Evolutionary conservation across 1,140 invertebrate species (phyloP), one percentile per base, ranked within the genome.

Genomic region (Zaprionus nigranus): DNA sequence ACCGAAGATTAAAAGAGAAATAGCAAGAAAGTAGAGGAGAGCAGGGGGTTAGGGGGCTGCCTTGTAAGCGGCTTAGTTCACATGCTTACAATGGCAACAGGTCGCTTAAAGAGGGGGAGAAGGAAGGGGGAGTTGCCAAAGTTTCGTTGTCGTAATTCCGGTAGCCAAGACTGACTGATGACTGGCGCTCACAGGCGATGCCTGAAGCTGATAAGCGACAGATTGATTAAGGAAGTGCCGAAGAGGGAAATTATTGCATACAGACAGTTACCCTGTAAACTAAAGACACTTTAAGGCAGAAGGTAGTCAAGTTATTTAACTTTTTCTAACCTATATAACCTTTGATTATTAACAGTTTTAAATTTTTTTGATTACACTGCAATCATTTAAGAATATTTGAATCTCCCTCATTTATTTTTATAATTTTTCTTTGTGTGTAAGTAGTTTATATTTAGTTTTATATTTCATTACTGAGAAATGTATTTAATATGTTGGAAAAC

Each of bases 61-160:
- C 82, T 87, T 82, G 73, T 86, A 88, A 88, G 78, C 80, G 74
- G 84, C 73, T 87, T 83, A 84, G n/a, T 76, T 53, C 71, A 79
- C 22, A 67, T 76, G 63, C 54, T 65, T 13, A 46, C 60, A 68
- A 57, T 43, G 58, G 46, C 57, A 28, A 67, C 56, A 34, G 12
- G 56, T 67, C 24, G 30, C 20, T 9, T 26, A 53, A 63, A 20
- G 46, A 2, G 28, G 28, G 7, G 9, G 9, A 11, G 30, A n/a
- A n/a, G 30, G 28, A 9, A 11, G 3, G 0, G 9, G 30, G n/a
- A n/a, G n/a, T 70, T 75, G 73, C 59, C 59, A 75, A 75, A 64
- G 43, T 59, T 30, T 30, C 56, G 30, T 34, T 34, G 68, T 76
- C 58, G 61, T 72, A 76, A 76, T 61, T 76, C 74, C 67, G 51